These are phyloP conservation scores for Tachycineta bicolor DNA, from an alignment of 2,113 vertebrate species.

Conservation along the genomic window DNA sequence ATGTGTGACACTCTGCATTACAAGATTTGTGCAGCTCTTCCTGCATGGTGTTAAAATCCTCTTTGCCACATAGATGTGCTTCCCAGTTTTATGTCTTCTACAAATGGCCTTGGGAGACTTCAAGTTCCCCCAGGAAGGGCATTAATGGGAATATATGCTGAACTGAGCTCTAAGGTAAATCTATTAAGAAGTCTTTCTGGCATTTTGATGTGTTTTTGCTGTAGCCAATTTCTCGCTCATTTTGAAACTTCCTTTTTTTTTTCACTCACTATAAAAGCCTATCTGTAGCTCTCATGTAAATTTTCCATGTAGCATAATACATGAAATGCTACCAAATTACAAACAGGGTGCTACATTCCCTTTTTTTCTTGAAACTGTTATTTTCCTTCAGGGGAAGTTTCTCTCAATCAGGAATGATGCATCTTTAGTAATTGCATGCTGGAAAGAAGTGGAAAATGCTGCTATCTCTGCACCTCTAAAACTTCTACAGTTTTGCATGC, in stretches of 20 bases:
- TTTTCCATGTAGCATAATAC: not conserved
- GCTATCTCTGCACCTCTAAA: not conserved
- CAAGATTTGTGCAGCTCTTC: constrained; percentile 21
- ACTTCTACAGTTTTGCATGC: not conserved
- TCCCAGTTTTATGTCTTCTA: not conserved
- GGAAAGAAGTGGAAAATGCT: not conserved
- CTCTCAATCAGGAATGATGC: not conserved
- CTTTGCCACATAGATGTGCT: not conserved
- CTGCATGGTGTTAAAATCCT: not conserved
- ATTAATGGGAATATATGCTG: not conserved
- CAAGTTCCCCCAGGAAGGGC: not conserved
- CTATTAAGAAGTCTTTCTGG: not conserved
- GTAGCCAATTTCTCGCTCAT: not conserved
- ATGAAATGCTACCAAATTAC: not conserved
- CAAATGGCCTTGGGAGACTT: not conserved
- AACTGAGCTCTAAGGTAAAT: not conserved
- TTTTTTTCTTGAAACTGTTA: not conserved
- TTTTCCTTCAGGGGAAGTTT: not conserved
- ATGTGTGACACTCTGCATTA: constrained; percentile 1
- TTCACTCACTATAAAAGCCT: not conserved
- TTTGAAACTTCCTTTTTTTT: not conserved
- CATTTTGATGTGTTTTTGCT: not conserved
- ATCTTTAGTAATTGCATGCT: not conserved
- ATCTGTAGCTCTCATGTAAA: not conserved
- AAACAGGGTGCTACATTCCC: not conserved